Evolutionary conservation across 1,140 invertebrate genomes (phyloP).

Genomic region (Heliconius hermathena): DNA sequence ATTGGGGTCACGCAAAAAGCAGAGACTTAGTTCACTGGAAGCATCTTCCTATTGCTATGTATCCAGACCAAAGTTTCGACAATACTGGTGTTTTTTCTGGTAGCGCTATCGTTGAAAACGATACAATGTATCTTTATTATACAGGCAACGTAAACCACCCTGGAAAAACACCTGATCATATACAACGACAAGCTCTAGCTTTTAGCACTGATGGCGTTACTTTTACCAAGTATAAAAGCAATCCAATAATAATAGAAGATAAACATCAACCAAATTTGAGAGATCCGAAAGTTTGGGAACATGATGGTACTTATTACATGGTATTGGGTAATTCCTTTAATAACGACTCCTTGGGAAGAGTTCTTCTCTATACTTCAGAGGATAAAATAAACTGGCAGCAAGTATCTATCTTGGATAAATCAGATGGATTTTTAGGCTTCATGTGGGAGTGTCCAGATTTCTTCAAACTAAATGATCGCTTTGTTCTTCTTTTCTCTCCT

Average conservation of each 20-base stretch:
- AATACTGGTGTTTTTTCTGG: conserved; percentile 70
- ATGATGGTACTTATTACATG: conserved; percentile 65
- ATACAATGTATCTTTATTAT: conserved; percentile 68
- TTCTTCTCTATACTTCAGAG: conserved; percentile 60
- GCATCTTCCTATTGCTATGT: conserved; percentile 66
- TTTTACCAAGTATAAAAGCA: conserved; percentile 57
- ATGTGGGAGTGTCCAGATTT: conserved; percentile 77
- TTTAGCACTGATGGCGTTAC: conserved; percentile 56
- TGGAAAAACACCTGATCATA: conserved; percentile 47
- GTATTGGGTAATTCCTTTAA: conserved; percentile 64
- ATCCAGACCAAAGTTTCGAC: conserved; percentile 63
- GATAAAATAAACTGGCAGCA: conserved; percentile 62
- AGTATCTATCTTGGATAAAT: conserved; percentile 56
- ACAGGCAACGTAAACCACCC: conserved; percentile 64
- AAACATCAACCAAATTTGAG: conserved; percentile 63
- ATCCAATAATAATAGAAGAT: conserved; percentile 58
- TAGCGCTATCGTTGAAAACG: conserved; percentile 64
- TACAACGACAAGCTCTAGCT: conserved; percentile 61
- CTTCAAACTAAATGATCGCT: conserved; percentile 60
- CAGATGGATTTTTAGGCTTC: conserved; percentile 62
- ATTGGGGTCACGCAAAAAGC: conserved; percentile 73
- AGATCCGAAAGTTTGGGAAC: conserved; percentile 77
- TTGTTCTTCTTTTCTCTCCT: conserved; percentile 70
- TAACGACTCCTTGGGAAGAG: conserved; percentile 53
- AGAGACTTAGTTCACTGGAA: conserved; percentile 68